These are phyloP conservation scores for Drosophila kurseongensis DNA, from an alignment of 1,140 invertebrate species.

Conservation along the genomic window DNA sequence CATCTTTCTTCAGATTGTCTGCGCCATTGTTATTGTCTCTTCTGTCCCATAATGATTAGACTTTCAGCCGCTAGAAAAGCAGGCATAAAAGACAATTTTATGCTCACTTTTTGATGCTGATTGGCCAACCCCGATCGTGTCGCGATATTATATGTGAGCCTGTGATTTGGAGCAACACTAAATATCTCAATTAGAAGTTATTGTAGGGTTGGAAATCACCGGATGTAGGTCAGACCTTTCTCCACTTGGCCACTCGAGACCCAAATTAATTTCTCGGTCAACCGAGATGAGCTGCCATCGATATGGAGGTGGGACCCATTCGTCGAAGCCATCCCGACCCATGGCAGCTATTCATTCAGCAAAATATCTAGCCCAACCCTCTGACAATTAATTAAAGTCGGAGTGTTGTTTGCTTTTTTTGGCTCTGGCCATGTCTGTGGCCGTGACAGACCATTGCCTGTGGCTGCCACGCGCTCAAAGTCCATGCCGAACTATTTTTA, in stretches of 20 bases:
- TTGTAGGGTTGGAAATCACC: conserved; percentile 55
- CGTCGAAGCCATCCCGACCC: conserved; percentile 45
- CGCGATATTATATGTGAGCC: conserved; percentile 46
- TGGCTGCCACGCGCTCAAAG: conserved; percentile 50
- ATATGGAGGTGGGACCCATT: conserved; percentile 36
- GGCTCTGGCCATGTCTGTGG: conserved; percentile 22
- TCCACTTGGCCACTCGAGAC: conserved; percentile 49
- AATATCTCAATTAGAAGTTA: conserved; percentile 79
- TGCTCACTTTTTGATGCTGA: conserved; percentile 76
- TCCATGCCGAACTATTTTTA: conserved; percentile 53
- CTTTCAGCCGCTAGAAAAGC: conserved; percentile 68
- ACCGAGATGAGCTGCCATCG: conserved; percentile 53
- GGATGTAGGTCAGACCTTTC: conserved; percentile 76
- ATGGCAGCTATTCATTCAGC: conserved; percentile 65
- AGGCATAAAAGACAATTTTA: conserved; percentile 81
- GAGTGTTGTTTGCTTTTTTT: conserved; percentile 36
- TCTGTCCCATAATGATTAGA: conserved; percentile 78
- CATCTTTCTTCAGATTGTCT: conserved; percentile 24
- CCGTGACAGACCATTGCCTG: conserved; percentile 23
- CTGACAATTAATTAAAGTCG: conserved; percentile 79
- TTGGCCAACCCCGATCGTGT: conserved; percentile 62
- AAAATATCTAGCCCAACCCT: conserved; percentile 64
- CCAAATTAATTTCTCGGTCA: conserved; percentile 47
- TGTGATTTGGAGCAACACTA: conserved; percentile 80
- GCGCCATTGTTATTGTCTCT: conserved; percentile 58